These are phyloP conservation scores for Sebastes nivosus DNA, from an alignment of 2,797 vertebrate species.

Conservation along the genomic window DNA sequence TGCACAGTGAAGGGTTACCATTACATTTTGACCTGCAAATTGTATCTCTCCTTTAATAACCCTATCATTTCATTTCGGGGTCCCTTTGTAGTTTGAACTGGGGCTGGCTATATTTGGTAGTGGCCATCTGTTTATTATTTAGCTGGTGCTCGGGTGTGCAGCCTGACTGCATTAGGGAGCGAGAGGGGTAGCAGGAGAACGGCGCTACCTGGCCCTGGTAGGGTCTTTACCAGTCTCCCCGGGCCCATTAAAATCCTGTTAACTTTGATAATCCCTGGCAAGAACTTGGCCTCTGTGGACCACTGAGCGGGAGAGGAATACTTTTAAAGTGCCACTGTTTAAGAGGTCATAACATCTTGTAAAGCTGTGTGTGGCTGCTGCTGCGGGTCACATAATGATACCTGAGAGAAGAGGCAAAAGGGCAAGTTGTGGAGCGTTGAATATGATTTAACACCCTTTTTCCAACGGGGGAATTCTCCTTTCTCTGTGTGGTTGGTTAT, in stretches of 20 bases:
- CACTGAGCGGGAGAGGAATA: conserved; percentile 71
- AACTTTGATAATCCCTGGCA: conserved; percentile 80
- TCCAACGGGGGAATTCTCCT: not conserved
- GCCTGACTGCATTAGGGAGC: conserved; percentile 78
- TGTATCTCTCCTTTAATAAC: conserved; percentile 84
- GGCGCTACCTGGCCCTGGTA: conserved; percentile 72
- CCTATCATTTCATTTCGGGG: conserved; percentile 86
- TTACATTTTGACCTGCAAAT: conserved; percentile 90
- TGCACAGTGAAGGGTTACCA: conserved; percentile 86
- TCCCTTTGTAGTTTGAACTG: conserved; percentile 81
- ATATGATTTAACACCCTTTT: conserved; percentile 42
- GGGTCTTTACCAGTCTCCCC: conserved; percentile 76
- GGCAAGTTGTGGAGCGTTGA: conserved; percentile 18
- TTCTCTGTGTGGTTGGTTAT: not conserved
- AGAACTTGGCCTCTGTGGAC: conserved; percentile 72
- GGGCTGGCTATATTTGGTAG: conserved; percentile 85
- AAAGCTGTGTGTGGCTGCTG: conserved; percentile 56
- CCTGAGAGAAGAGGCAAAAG: conserved; percentile 47
- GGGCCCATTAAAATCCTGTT: conserved; percentile 82
- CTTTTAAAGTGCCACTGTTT: conserved; percentile 75
- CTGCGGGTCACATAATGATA: conserved; percentile 45
- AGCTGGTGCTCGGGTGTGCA: conserved; percentile 83
- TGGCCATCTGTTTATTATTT: conserved; percentile 90
- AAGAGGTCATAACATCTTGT: conserved; percentile 75
- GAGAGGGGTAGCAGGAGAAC: conserved; percentile 49